phyloP scores from a whole-genome alignment of 2,113 vertebrate species.

The Peromyscus californicus region DNA sequence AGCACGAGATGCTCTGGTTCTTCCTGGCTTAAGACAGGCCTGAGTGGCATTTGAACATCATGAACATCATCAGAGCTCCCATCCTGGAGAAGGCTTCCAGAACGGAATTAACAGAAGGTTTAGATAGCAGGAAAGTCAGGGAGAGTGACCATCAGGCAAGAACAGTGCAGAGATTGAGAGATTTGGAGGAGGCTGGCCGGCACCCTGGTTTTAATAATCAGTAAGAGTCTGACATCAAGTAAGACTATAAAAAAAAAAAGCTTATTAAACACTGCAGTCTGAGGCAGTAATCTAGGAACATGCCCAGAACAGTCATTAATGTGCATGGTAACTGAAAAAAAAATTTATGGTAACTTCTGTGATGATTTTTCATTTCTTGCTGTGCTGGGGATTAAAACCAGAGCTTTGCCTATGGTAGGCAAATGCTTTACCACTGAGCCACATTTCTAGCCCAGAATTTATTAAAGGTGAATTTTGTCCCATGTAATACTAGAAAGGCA shows the following conservation, averaged over 20 bases:
- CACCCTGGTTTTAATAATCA: neutral
- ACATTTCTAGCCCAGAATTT: neutral
- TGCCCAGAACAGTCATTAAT: neutral
- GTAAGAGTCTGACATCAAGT: neutral
- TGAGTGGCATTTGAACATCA: neutral
- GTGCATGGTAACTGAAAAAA: neutral
- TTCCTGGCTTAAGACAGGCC: neutral
- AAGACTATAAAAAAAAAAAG: neutral
- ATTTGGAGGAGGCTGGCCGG: neutral
- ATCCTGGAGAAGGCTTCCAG: neutral
- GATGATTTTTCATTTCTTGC: neutral
- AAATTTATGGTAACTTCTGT: neutral
- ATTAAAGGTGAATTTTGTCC: neutral
- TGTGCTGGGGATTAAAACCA: neutral
- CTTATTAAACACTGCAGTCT: conserved; percentile 6
- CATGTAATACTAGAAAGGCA: neutral
- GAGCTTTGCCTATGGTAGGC: neutral
- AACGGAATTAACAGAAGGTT: neutral
- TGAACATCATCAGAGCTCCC: neutral
- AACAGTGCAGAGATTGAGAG: neutral
- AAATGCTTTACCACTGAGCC: neutral
- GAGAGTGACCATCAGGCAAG: neutral
- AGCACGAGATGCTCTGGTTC: neutral
- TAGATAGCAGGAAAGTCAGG: neutral
- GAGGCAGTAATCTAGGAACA: neutral